Evolutionary conservation across 2,888 invertebrate genomes (phyloP).

Genomic region (Amblyteles armatorius): DNA sequence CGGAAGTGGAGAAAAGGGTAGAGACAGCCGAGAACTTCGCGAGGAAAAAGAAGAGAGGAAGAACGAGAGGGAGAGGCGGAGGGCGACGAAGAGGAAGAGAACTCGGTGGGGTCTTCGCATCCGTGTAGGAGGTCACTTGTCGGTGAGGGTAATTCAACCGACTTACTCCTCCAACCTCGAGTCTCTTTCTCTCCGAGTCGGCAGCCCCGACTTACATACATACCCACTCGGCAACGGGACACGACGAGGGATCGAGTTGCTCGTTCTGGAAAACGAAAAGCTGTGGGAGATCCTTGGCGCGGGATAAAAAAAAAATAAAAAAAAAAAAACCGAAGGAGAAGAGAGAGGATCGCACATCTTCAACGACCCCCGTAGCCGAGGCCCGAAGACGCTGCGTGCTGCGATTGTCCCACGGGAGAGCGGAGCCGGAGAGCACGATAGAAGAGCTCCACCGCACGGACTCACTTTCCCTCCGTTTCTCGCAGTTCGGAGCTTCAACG

Average conservation of each 20-base stretch:
- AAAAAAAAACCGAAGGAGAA: conserved; percentile 9
- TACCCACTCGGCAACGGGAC: conserved; percentile 56
- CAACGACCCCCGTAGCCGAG: conserved; percentile 39
- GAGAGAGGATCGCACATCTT: conserved; percentile 49
- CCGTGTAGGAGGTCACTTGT: conserved; percentile 62
- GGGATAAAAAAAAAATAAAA: conserved; percentile 10
- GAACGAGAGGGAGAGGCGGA: conserved; percentile 35
- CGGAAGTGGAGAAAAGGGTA: conserved; percentile 42
- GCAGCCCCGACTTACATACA: conserved; percentile 32
- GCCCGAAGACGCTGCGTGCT: conserved; percentile 54
- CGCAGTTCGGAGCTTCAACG: conserved; percentile 58
- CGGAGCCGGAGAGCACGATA: conserved; percentile 8
- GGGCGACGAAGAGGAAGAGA: conserved; percentile 33
- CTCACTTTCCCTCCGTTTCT: not conserved
- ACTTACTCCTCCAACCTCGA: conserved; percentile 62
- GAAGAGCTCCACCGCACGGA: conserved; percentile 41
- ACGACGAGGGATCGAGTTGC: conserved; percentile 30
- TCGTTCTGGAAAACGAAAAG: conserved; percentile 54
- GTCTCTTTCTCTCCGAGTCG: conserved; percentile 36
- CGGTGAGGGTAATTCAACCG: conserved; percentile 66
- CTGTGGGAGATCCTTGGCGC: conserved; percentile 38
- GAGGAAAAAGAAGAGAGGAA: conserved; percentile 25
- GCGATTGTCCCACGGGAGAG: conserved; percentile 56
- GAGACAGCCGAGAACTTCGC: conserved; percentile 10
- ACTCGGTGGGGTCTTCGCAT: conserved; percentile 49